Percentiles rank a stretch among this genome's conserved stretches.
Evolutionary conservation across 2,888 invertebrate genomes (phyloP).

Genomic region (Pyrrhopygopsis socrates): DNA sequence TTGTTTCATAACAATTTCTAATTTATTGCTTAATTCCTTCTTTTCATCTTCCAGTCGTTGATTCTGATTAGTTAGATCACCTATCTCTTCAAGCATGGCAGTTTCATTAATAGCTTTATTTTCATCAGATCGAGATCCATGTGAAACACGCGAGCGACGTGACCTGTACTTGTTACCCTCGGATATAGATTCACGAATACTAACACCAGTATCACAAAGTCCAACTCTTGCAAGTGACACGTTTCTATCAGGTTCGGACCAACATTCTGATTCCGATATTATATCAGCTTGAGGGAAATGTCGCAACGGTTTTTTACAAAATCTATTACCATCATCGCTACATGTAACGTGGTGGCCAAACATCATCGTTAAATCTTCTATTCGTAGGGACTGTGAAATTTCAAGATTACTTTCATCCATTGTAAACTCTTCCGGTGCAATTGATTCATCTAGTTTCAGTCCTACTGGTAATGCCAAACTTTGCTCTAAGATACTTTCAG

Average conservation of each 20-base stretch:
- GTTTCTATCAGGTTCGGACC: conserved; percentile 98
- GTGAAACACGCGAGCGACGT: conserved; percentile 92
- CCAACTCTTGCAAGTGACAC: conserved; percentile 98
- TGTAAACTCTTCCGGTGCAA: conserved; percentile 92
- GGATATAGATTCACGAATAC: conserved; percentile 88
- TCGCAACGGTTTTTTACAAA: conserved; percentile 87
- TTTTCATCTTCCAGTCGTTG: conserved; percentile 90
- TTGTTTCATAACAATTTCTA: conserved; percentile 90
- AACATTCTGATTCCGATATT: conserved; percentile 97
- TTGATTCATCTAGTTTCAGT: conserved; percentile 93
- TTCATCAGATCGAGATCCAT: conserved; percentile 92
- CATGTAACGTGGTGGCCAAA: conserved; percentile 93
- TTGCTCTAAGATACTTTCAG: conserved; percentile 94
- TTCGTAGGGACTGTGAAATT: conserved; percentile 92
- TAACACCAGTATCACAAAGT: conserved; percentile 91
- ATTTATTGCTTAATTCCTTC: conserved; percentile 92
- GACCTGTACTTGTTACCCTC: conserved; percentile 91
- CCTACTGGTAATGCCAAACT: conserved; percentile 93
- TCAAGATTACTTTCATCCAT: conserved; percentile 93
- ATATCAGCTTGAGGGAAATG: conserved; percentile 91
- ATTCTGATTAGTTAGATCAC: conserved; percentile 90
- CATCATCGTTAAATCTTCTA: conserved; percentile 93
- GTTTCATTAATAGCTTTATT: conserved; percentile 93
- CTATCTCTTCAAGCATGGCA: conserved; percentile 95
- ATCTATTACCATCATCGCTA: conserved; percentile 89